Evolutionary conservation across 2,113 vertebrate species (phyloP), one percentile per base, ranked within the genome.

Genomic region (Recurvirostra avosetta): DNA sequence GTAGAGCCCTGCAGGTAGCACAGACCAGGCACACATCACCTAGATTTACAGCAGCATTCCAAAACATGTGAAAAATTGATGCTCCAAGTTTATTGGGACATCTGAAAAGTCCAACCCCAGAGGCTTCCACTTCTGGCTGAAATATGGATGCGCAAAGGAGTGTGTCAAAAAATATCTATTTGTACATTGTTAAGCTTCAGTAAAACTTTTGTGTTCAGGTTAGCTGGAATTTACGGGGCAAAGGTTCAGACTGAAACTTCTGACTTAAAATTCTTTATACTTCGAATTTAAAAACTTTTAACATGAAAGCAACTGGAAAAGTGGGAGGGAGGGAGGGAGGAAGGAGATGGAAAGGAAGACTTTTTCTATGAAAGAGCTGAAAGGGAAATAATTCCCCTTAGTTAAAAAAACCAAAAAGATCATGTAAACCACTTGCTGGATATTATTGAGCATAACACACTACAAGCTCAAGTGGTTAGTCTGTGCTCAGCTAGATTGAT

Each of bases 271-370:
- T 79, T 41, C 16, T 77, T 65, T 66, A 74, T 52, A 85, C 38
- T 93, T 95, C 12, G 12, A 94, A 97, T 90, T 85, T 96, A 27
- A 97, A 96, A 94, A 88, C 41, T 27, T 50, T 92, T 53, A 83
- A 75, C 43, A 12, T 62, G 41, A 90, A 96, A 96, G 65, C n/a
- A 67, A 95, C 70, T n/a, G 75, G 47, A 58, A 91, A 72, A 91
- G 41, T 8, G 8, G 5, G 43, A 80, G 41, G 27, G 16, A 80
- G 41, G 27, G 16, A 79, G 16, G 49, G 40, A 72, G 30, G 9
- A 34, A 68, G 41, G 19, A 36, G 43, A 38, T 58, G 20, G n/a
- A 94, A 96, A 78, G 17, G 67, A 91, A 85, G 17, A 41, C 59
- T 72, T 91, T 79, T 73, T 65, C 79, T 55, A 2, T 47, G 61